Evolutionary conservation across 1,140 invertebrate species (phyloP).

Genomic region (Ips nitidus): DNA sequence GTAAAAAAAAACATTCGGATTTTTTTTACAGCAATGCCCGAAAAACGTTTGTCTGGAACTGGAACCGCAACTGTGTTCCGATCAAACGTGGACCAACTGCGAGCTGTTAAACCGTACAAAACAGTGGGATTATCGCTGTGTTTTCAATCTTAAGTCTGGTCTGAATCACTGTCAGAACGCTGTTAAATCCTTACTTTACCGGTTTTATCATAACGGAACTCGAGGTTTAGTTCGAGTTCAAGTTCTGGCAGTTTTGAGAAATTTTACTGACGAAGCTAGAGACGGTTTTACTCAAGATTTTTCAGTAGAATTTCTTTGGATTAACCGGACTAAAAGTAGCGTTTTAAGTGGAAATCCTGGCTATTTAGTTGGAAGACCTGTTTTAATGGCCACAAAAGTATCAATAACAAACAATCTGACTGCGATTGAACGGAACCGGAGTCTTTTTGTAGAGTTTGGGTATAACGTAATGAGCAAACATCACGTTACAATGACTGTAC

Average conservation of each 20-base stretch:
- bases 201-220: conserved; percentile 61
- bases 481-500: conserved; percentile 36
- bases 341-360: conserved; percentile 69
- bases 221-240: conserved; percentile 56
- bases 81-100: conserved; percentile 45
- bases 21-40: conserved; percentile 50
- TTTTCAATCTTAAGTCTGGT: conserved; percentile 30
- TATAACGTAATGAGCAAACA: conserved; percentile 57
- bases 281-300: conserved; percentile 56
- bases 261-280: conserved; percentile 46
- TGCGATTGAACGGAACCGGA: conserved; percentile 33
- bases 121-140: conserved; percentile 32
- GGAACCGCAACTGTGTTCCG: conserved; percentile 51
- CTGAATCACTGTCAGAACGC: conserved; percentile 45
- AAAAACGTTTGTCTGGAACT: conserved; percentile 55
- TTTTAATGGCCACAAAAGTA: conserved; percentile 57
- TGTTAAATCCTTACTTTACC: conserved; percentile 56
- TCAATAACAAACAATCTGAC: conserved; percentile 20
- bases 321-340: conserved; percentile 47
- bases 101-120: conserved; percentile 37
- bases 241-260: conserved; percentile 53
- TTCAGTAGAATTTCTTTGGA: conserved; percentile 57
- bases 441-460: conserved; percentile 55
- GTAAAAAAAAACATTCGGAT: neutral
- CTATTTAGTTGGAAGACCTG: conserved; percentile 63